Base-by-base conservation (phyloP, 2,888 invertebrate genomes). In the Lasioglossum leucozonium region DNA sequence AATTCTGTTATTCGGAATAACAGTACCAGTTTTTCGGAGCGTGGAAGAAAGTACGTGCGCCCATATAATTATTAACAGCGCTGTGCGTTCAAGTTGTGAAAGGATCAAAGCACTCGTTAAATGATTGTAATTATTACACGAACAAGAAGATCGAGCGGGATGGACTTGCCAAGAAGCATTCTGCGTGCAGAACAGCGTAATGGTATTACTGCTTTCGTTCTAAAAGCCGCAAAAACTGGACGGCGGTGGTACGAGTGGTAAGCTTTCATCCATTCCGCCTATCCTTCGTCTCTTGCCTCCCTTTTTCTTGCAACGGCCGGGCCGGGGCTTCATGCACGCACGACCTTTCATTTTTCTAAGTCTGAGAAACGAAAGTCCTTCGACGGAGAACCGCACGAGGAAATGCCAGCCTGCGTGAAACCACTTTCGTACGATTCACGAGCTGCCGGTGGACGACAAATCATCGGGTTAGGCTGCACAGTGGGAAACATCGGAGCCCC, bases 211-310 rank as follows among this genome's bases (percentile, higher is more conserved):
- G 88, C 89, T 34, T 65, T 65, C 65, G 87, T 91, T 91, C 87
- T 90, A 87, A 91, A 91, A 91, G 82, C 78, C 78, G 85, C 89
- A 92, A 92, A 92, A 92, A 92, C 88, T 85, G 86, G 89, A 85
- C 79, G 79, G 77, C 16, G n/a, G 4, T 40, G 73, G 72, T 74
- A 58, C 62, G 78, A 58, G n/a, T n/a, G 73, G 77, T 72, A 80
- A 88, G 86, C 74, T 81, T 84, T 86, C 84, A 79, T 71, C 72
- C 79, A 73, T 65, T 77, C 80, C 75, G 55, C 37, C 47, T 72
- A 55, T 74, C 69, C 58, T 65, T 37, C 69, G 58, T 72, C 72
- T 72, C 72, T 55, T 34, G 67, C 40, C 44, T 76, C 69, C 40
- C 82, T 55, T 71, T 77, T 73, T 73, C 71, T 40, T 78, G 65